A percentile compares a stretch with the other conserved stretches of the same genome.
Conservation (phyloP, 2,113 vertebrate species). For the Anthoscopus minutus region DNA sequence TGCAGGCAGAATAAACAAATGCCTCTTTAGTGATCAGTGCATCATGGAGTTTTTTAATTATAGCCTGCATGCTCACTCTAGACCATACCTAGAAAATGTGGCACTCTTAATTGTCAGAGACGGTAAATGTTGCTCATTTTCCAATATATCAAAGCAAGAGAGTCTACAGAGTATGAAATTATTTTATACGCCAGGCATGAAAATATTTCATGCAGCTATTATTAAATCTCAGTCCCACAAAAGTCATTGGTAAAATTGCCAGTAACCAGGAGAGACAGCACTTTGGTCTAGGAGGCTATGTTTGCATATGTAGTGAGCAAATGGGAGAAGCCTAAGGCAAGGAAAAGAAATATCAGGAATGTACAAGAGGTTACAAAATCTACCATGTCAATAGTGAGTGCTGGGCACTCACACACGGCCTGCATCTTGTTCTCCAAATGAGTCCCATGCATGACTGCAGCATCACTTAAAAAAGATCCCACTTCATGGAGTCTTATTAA, state of each 20-base stretch:
- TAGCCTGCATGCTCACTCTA: neutral
- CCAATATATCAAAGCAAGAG: neutral
- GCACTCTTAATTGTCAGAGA: neutral
- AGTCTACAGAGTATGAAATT: neutral
- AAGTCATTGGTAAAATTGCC: neutral
- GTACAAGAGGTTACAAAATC: neutral
- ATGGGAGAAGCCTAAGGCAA: neutral
- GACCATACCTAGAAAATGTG: neutral
- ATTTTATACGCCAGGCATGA: neutral
- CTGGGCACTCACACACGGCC: neutral
- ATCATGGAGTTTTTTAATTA: neutral
- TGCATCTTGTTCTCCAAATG: neutral
- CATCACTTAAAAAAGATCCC: neutral
- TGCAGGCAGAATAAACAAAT: slow-evolving; percentile 19
- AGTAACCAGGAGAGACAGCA: neutral
- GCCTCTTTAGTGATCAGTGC: neutral
- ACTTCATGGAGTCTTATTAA: neutral
- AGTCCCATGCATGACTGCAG: neutral
- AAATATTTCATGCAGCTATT: neutral
- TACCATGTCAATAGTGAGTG: neutral
- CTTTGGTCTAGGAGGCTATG: neutral
- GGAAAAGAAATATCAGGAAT: neutral
- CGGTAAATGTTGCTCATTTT: neutral
- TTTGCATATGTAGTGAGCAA: neutral
- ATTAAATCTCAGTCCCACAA: neutral